Percentiles rank a stretch among this genome's conserved stretches.
phyloP scores from a whole-genome alignment of 2,888 invertebrate genomes.

The Bombyx huttoni region DNA sequence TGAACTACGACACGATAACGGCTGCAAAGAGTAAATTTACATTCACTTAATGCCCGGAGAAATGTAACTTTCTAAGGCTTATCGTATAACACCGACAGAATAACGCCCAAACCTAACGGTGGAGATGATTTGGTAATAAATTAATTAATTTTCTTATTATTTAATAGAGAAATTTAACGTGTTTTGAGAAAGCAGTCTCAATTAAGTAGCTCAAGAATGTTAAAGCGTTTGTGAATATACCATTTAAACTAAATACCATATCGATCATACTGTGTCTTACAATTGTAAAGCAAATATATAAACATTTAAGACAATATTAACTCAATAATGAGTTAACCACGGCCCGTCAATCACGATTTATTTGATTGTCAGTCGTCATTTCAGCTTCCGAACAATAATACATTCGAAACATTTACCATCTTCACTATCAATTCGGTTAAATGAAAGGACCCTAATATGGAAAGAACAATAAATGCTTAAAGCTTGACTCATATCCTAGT shows the following conservation, averaged over 20 bases:
- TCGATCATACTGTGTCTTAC: neutral
- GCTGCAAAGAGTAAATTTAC: conserved; percentile 29
- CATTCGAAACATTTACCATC: too few relatives aligned
- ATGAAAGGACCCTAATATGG: neutral
- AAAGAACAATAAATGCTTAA: neutral
- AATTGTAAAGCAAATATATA: neutral
- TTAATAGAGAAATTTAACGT: neutral
- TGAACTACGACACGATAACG: conserved; percentile 33
- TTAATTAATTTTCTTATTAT: neutral
- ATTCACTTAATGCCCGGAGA: conserved; percentile 39
- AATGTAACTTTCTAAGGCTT: conserved; percentile 51
- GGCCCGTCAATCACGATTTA: neutral
- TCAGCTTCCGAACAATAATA: too few relatives aligned
- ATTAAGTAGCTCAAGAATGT: neutral
- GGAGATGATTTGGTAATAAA: neutral
- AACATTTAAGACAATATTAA: neutral
- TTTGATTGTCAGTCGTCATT: too few relatives aligned
- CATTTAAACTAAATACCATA: neutral
- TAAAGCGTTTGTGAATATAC: neutral
- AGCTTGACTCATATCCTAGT: conserved; percentile 4
- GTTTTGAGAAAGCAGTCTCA: neutral
- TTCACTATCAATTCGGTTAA: too few relatives aligned
- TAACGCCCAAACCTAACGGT: neutral
- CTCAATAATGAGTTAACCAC: neutral
- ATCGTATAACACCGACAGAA: conserved; percentile 13